Conservation (phyloP, 2,797 vertebrate genomes). For the Syndactyla subalaris region DNA sequence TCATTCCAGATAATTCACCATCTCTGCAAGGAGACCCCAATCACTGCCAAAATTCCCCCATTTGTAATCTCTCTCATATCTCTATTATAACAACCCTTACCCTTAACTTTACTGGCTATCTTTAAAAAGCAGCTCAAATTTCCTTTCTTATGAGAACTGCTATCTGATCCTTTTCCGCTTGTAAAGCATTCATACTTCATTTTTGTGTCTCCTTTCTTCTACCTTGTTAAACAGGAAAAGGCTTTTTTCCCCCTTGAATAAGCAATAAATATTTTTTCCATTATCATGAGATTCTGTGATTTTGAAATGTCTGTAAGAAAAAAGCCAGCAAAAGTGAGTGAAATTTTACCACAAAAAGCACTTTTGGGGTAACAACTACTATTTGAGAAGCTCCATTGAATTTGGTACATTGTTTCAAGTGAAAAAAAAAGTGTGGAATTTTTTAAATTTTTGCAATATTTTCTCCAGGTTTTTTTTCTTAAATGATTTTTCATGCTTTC, state of each 20-base stretch:
- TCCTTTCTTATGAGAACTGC: conserved; percentile 38
- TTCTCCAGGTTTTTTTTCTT: not conserved
- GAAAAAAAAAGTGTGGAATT: not conserved
- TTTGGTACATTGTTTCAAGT: not conserved
- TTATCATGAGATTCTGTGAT: not conserved
- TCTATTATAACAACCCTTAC: conserved; percentile 20
- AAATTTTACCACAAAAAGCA: not conserved
- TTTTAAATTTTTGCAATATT: not conserved
- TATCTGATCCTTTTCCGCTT: conserved; percentile 31
- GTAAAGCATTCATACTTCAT: conserved; percentile 20
- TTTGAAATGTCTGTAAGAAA: not conserved
- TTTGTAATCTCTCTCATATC: conserved; percentile 8
- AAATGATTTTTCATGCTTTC: not conserved
- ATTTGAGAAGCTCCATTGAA: not conserved
- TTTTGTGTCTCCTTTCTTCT: not conserved
- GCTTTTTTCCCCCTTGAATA: not conserved
- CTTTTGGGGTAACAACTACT: not conserved
- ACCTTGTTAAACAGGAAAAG: not conserved
- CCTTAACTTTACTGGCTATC: conserved; percentile 40
- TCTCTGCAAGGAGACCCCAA: not conserved
- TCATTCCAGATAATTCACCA: not conserved
- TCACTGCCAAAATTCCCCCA: not conserved
- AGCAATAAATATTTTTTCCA: not conserved
- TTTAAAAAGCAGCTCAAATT: conserved; percentile 42
- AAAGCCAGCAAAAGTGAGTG: not conserved